Evolutionary conservation across 2,888 invertebrate genomes (phyloP).

Genomic region (Syrista parreyssii): DNA sequence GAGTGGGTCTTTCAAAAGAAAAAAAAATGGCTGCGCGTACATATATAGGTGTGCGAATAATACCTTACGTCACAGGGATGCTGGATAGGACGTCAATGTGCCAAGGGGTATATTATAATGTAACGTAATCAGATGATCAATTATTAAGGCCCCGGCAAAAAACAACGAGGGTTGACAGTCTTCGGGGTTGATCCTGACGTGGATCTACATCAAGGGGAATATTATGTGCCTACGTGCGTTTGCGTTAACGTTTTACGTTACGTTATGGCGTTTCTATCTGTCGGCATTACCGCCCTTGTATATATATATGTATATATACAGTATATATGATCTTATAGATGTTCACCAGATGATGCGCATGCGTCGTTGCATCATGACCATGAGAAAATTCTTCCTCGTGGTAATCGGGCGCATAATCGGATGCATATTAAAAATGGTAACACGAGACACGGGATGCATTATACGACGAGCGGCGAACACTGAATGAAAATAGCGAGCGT

Average conservation of each 20-base stretch:
- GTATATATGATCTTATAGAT: background rate
- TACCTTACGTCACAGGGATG: conserved; percentile 39
- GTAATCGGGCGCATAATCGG: background rate
- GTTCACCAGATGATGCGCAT: background rate
- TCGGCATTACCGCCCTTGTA: too few species aligned
- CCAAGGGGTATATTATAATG: conserved; percentile 54
- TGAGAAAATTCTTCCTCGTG: background rate
- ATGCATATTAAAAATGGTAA: background rate
- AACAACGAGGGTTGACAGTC: conserved; percentile 64
- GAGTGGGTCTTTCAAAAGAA: background rate
- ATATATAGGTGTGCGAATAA: conserved; percentile 55
- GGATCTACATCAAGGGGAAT: background rate
- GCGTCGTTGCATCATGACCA: background rate
- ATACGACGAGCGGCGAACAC: background rate
- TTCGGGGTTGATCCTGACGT: conserved; percentile 14
- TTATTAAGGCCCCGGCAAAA: conserved; percentile 62
- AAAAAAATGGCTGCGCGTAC: conserved; percentile 49
- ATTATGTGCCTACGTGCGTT: background rate
- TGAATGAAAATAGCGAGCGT: background rate
- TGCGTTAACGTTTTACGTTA: background rate
- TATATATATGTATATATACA: too few species aligned
- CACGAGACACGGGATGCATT: background rate
- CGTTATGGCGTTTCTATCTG: background rate
- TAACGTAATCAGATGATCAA: conserved; percentile 66
- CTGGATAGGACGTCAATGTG: conserved; percentile 24